Evolutionary conservation across 1,140 invertebrate genomes (phyloP), one percentile per base, ranked within the genome.

Genomic region (Radopholus similis): DNA sequence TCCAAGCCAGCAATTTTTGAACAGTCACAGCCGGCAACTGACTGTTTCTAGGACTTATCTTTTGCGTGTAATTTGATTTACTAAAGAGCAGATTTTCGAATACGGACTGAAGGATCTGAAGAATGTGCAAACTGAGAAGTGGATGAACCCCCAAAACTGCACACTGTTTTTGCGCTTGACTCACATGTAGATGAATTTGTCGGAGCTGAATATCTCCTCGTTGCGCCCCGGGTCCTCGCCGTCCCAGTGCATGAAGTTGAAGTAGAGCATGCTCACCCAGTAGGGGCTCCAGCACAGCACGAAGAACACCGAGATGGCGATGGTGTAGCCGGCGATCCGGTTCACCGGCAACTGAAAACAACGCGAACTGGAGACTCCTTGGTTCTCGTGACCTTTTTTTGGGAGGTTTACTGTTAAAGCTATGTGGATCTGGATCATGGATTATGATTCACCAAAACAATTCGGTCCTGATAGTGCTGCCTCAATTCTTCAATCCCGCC

Each of bases 241-340:
- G 21, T 47, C 35, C 28, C 42, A 71, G 26, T 56, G 72, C 30
- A 37, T 51, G 18, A 72, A 54, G 35, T 72, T 72, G 30, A 72
- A 60, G 58, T 72, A 72, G 15, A 72, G 58, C 71, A 72, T 72
- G 23, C 71, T 70, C 21, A 58, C 40, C 74, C 74, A 75, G 47
- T 75, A 75, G 11, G 74, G 74, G 18, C 47, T 54, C 80, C 80
- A 81, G 64, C 78, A 81, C 15, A 82, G 13, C 30, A 81, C 71
- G 53, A 76, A 80, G 53, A 81, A 81, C 4, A 68, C 64, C 15
- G 77, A 81, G 53, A 81, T 81, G 32, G 77, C 77, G 30, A 81
- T 80, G 15, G 78, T 81, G 66, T 82, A 81, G 13, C 66, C 53
- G 37, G 80, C 80, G 26, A 81, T 78, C n/a, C 74, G 63, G 26